A percentile compares a stretch with the other conserved stretches of the same genome.
Conservation (phyloP, 1,140 invertebrate species). For the Panagrolaimus sp. region DNA sequence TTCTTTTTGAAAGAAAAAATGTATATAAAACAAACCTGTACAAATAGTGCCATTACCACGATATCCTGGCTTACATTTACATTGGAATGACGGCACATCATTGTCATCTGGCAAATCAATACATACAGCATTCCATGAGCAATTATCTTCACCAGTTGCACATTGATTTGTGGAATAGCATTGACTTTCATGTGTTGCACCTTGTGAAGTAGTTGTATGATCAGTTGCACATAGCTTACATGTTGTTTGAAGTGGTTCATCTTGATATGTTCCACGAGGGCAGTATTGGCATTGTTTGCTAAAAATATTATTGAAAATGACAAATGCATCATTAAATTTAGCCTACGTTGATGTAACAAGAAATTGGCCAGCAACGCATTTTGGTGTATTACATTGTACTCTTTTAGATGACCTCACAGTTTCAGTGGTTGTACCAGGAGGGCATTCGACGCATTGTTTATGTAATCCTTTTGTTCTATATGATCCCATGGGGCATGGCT, state of each 20-base stretch:
- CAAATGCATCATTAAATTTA: background rate
- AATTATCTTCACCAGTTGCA: slow-evolving; percentile 57
- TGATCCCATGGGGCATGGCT: slow-evolving; percentile 80
- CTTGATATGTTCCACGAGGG: slow-evolving; percentile 84
- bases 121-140: slow-evolving; percentile 67
- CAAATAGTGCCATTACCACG: slow-evolving; percentile 67
- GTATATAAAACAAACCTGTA: slow-evolving; percentile 69
- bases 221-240: slow-evolving; percentile 84
- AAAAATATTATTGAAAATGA: no score
- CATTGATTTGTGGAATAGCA: slow-evolving; percentile 59
- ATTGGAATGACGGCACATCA: slow-evolving; percentile 76
- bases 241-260: slow-evolving; percentile 76
- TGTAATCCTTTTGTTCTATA: slow-evolving; percentile 80
- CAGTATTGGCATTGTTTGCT: slow-evolving; percentile 77
- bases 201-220: slow-evolving; percentile 76
- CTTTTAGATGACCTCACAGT: slow-evolving; percentile 73
- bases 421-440: slow-evolving; percentile 78
- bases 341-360: slow-evolving; percentile 69
- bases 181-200: slow-evolving; percentile 53
- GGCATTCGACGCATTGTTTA: slow-evolving; percentile 79
- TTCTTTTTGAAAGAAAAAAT: slow-evolving; percentile 64
- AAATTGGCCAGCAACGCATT: slow-evolving; percentile 68
- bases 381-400: slow-evolving; percentile 78
- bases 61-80: slow-evolving; percentile 86
- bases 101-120: slow-evolving; percentile 79